Base-by-base conservation (phyloP, 2,888 invertebrate species). In the Drosophila falleni region DNA sequence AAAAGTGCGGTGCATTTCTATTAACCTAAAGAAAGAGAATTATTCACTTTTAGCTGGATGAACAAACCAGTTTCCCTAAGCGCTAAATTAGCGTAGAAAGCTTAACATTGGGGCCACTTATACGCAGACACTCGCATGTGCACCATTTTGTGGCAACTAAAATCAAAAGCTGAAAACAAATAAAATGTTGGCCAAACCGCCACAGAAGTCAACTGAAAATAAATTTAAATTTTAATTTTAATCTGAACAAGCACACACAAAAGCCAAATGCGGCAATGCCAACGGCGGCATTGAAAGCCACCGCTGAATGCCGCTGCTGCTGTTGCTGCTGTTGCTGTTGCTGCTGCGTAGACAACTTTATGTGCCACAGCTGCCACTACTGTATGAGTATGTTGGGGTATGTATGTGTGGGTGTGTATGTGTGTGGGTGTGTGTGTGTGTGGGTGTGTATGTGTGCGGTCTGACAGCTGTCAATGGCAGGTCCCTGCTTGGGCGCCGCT, bases 161-260 rank as follows among this genome's bases (percentile, higher is more conserved):
- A 33, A 60, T 54, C 23, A 56, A 44, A 39, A 44, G 56, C 46
- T 35, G 42, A 19, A 55, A 62, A 53, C 66, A 80, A 73, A 65
- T 68, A 50, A 55, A 64, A 39, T 50, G 50, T 51, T 78, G 75
- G 67, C 64, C 64, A 55, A 60, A 47, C 55, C 55, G 62, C 72
- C 79, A 77, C 87, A 83, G 70, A 79, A 83, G 74, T 76, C 76
- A 84, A 76, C 78, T 78, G 71, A 68, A 89, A 83, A 89, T 87
- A 89, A 84, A 89, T 86, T 88, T 78, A 64, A 86, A 88, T 81
- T 86, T 89, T 89, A 84, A 89, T 86, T 89, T 89, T 73, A 89
- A 87, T 87, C 87, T 80, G 71, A 71, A 75, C 68, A 75, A 74
- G 59, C 59, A 69, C 67, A 83, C 78, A 83, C 80, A 83, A 80